Evolutionary conservation across 1,140 invertebrate species (phyloP).

Genomic region (Zophobas morio): DNA sequence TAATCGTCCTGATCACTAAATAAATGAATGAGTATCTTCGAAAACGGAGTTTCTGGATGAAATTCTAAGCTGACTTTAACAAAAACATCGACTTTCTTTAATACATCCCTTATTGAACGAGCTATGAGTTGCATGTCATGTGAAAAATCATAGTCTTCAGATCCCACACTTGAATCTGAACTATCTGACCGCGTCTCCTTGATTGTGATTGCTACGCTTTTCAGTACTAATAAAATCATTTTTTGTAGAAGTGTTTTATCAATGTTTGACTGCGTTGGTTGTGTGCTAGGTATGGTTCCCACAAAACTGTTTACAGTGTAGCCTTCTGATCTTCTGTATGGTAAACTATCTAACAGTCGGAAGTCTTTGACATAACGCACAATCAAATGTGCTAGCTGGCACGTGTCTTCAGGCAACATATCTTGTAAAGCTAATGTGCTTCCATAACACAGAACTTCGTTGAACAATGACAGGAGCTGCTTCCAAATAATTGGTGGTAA

Average conservation of each 20-base stretch:
- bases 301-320: constrained; percentile 65
- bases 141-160: constrained; percentile 87
- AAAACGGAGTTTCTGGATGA: constrained; percentile 88
- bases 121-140: constrained; percentile 92
- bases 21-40: constrained; percentile 89
- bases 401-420: constrained; percentile 88
- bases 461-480: constrained; percentile 86
- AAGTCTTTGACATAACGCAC: constrained; percentile 89
- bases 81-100: constrained; percentile 85
- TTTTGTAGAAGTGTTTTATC: constrained; percentile 86
- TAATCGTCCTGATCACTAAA: constrained; percentile 94
- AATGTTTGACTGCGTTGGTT: constrained; percentile 67
- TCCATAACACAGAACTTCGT: constrained; percentile 91
- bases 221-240: constrained; percentile 86
- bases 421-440: constrained; percentile 90
- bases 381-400: constrained; percentile 85
- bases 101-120: constrained; percentile 85
- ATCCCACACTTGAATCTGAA: constrained; percentile 85
- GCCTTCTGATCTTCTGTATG: constrained; percentile 68
- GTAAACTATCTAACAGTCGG: constrained; percentile 80
- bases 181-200: constrained; percentile 90
- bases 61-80: constrained; percentile 87
- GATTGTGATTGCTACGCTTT: constrained; percentile 90
- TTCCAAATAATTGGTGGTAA: constrained; percentile 87
- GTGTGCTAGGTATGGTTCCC: constrained; percentile 61